These are phyloP conservation scores for Eptesicus fuscus DNA, from an alignment of 2,113 vertebrate species.

Conservation along the genomic window DNA sequence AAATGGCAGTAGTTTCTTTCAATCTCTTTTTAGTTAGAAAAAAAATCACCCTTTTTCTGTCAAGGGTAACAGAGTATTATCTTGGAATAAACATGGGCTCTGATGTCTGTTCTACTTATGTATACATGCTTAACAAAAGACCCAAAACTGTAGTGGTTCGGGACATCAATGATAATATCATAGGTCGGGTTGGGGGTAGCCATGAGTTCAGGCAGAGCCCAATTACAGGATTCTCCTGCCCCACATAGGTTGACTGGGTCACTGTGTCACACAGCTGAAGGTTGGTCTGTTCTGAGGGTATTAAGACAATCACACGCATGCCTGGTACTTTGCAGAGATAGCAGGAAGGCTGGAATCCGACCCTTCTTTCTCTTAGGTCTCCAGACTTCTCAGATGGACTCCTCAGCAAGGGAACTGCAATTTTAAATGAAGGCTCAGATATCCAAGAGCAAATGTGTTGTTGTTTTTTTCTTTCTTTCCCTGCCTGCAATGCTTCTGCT, in stretches of 20 bases:
- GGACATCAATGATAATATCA: neutral
- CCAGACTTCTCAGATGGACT: neutral
- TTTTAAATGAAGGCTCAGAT: neutral
- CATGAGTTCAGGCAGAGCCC: neutral
- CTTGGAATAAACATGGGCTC: neutral
- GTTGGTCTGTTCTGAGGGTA: neutral
- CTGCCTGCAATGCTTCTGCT: neutral
- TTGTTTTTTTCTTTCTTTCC: neutral
- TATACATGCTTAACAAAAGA: neutral
- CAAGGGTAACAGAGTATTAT: neutral
- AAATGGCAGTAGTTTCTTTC: neutral
- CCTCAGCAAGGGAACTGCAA: neutral
- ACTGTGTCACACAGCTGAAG: neutral
- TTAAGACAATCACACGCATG: neutral
- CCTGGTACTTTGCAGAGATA: neutral
- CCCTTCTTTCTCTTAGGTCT: neutral
- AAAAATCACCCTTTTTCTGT: neutral
- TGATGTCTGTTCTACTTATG: neutral
- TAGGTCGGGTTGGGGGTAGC: neutral
- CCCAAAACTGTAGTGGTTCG: neutral
- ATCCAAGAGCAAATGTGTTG: neutral
- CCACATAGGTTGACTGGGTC: fast-evolving
- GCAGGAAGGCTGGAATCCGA: fast-evolving
- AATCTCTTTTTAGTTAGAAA: neutral
- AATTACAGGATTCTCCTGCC: neutral